A percentile compares a stretch with the other conserved stretches of the same genome.
Conservation (phyloP, 2,888 invertebrate species). For the Autographa pulchrina region DNA sequence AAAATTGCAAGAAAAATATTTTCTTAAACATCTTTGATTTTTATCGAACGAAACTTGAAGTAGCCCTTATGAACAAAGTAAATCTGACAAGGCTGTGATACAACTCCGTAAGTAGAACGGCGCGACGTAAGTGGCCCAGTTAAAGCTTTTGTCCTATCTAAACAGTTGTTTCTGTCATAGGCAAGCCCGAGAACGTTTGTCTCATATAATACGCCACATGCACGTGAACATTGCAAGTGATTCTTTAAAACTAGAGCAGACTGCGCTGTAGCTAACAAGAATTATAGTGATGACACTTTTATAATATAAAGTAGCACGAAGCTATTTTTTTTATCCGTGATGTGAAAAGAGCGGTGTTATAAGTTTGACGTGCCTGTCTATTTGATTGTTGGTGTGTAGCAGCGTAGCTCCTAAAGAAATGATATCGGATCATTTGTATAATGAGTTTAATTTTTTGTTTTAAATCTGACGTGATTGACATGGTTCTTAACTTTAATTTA, state of each 20-base stretch:
- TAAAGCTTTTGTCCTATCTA: slow-evolving; percentile 80
- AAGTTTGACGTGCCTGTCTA: too few relatives aligned
- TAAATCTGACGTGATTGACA: too few relatives aligned
- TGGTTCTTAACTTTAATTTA: too few relatives aligned
- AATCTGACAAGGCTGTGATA: slow-evolving; percentile 54
- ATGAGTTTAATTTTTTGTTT: too few relatives aligned
- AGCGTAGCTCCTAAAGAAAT: too few relatives aligned
- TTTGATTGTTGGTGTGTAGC: too few relatives aligned
- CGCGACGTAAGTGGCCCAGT: slow-evolving; percentile 76
- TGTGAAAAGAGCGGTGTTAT: too few relatives aligned
- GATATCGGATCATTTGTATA: too few relatives aligned
- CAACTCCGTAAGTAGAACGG: slow-evolving; percentile 63
- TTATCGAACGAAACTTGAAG: slow-evolving; percentile 29
- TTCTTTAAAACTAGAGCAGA: slow-evolving; percentile 34
- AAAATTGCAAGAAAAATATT: neutral
- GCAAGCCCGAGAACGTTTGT: slow-evolving; percentile 52
- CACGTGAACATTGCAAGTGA: slow-evolving; percentile 36
- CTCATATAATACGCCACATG: slow-evolving; percentile 45
- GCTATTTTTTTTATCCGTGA: too few relatives aligned
- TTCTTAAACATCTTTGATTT: slow-evolving; percentile 36
- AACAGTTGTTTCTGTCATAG: slow-evolving; percentile 75
- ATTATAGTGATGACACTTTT: slow-evolving; percentile 5
- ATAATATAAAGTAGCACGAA: neutral
- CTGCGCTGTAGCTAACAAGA: slow-evolving; percentile 12
- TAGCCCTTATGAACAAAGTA: slow-evolving; percentile 40